Evolutionary conservation across 1,140 invertebrate genomes (phyloP).

Genomic region (Asbolus verrucosus): DNA sequence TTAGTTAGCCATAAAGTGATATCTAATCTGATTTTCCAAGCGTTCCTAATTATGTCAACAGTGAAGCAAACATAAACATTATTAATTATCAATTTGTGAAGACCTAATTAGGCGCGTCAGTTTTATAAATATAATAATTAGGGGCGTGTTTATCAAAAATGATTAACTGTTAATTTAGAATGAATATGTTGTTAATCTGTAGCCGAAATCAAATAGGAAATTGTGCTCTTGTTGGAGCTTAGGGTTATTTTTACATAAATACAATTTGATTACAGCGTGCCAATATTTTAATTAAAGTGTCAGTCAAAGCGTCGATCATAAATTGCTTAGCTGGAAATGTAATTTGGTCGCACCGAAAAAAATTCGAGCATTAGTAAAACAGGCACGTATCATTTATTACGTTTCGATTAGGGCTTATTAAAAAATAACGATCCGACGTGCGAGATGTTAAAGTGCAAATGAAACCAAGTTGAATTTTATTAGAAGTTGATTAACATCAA

Average conservation of each 20-base stretch:
- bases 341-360: slow-evolving; percentile 7
- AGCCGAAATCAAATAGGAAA: slow-evolving; percentile 9
- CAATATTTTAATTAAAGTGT: slow-evolving; percentile 35
- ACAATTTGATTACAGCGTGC: slow-evolving; percentile 21
- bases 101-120: background rate
- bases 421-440: background rate
- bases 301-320: slow-evolving; percentile 16
- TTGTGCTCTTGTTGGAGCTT: background rate
- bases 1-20: slow-evolving; percentile 33
- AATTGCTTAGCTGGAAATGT: slow-evolving; percentile 23
- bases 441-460: slow-evolving; percentile 21
- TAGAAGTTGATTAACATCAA: slow-evolving; percentile 20
- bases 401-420: slow-evolving; percentile 25
- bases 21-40: slow-evolving; percentile 24
- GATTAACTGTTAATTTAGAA: slow-evolving; percentile 14
- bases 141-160: too few relatives aligned
- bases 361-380: slow-evolving; percentile 2
- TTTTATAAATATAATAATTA: too few relatives aligned
- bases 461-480: background rate
- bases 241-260: slow-evolving; percentile 18
- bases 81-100: slow-evolving; percentile 15
- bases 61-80: slow-evolving; percentile 29
- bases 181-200: background rate
- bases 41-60: slow-evolving; percentile 35
- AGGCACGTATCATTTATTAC: slow-evolving; percentile 23